Percentiles rank a stretch among this genome's conserved stretches.
Evolutionary conservation across 2,888 invertebrate genomes (phyloP).

Genomic region (Mesodorylaimus sp.): DNA sequence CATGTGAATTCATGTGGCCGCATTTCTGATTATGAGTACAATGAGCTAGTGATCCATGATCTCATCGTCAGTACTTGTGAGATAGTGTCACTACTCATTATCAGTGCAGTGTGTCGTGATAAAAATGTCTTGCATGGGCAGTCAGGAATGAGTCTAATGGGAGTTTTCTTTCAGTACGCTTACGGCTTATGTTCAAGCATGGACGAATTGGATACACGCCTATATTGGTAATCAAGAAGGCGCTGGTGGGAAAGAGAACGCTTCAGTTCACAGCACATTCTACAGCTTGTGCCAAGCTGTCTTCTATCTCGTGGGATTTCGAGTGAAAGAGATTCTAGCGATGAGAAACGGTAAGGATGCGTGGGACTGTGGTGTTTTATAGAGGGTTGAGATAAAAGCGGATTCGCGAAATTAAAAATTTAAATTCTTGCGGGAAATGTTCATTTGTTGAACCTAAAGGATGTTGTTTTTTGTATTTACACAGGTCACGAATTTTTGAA

Average conservation of each 20-base stretch:
- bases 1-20: no score
- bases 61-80: no score
- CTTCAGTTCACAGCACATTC: slow-evolving; percentile 63
- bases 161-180: background rate
- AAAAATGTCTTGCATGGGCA: no score
- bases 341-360: slow-evolving; percentile 39
- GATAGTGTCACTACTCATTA: no score
- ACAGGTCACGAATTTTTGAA: slow-evolving; percentile 55
- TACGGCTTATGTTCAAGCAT: background rate
- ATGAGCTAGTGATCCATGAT: no score
- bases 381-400: no score
- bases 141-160: no score
- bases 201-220: slow-evolving; percentile 59
- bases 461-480: no score
- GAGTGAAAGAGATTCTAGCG: slow-evolving; percentile 59
- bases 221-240: slow-evolving; percentile 46
- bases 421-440: no score
- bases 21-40: no score
- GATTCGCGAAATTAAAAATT: background rate
- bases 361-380: background rate
- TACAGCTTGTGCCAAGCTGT: slow-evolving; percentile 76
- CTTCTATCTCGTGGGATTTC: slow-evolving; percentile 76
- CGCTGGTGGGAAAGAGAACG: slow-evolving; percentile 39
- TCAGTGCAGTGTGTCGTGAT: no score
- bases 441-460: no score